Conservation (phyloP, 2,888 invertebrate genomes). For the Petrolisthes manimaculis region DNA sequence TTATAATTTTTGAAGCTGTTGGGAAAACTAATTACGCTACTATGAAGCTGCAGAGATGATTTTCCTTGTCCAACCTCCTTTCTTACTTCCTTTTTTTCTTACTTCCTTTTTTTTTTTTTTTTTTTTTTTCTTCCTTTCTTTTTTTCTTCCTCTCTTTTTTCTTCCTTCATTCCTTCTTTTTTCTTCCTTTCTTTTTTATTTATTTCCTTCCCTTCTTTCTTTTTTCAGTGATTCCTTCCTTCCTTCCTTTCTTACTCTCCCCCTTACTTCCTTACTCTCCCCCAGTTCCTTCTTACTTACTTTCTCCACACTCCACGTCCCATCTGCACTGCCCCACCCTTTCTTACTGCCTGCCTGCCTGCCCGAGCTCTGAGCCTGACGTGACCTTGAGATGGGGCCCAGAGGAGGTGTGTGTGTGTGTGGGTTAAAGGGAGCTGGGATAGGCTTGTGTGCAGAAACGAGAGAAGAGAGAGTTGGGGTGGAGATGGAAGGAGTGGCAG, state of each 20-base stretch:
- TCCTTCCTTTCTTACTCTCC: not conserved
- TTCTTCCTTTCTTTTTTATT: not conserved
- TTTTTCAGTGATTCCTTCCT: not conserved
- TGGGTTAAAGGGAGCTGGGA: no score
- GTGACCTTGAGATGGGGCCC: no score
- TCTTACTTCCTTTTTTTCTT: not conserved
- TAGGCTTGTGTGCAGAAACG: no score
- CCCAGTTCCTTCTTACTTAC: not conserved
- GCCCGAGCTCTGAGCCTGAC: not conserved
- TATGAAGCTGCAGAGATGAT: no score
- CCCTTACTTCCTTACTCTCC: not conserved
- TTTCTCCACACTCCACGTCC: not conserved
- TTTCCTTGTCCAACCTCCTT: no score
- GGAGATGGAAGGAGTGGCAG: no score
- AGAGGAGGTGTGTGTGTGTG: no score
- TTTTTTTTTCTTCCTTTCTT: not conserved
- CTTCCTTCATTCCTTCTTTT: not conserved
- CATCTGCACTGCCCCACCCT: not conserved
- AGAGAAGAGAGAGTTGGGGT: no score
- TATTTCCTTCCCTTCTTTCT: not conserved
- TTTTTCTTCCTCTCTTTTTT: not conserved
- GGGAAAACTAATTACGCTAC: no score
- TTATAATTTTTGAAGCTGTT: no score
- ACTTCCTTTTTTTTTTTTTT: not conserved
- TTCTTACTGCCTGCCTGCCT: not conserved